A percentile compares a stretch with the other conserved stretches of the same genome.
Evolutionary conservation across 2,113 vertebrate species (phyloP).

Genomic region (Ibidorhyncha struthersii): DNA sequence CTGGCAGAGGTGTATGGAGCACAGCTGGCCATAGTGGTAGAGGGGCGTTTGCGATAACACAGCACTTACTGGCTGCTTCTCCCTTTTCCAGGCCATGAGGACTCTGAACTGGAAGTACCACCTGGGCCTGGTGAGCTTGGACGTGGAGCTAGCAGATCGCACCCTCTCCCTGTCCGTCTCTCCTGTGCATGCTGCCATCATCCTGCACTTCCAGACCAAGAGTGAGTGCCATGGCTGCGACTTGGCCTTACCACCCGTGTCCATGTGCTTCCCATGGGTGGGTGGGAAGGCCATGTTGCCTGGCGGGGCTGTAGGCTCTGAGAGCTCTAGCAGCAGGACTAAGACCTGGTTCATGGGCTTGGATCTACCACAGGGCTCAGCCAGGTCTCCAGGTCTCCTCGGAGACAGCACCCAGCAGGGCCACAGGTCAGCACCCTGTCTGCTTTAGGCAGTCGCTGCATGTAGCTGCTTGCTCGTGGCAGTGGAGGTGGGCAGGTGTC

Average conservation of each 20-base stretch:
- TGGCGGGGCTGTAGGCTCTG: not conserved
- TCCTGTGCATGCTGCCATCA: conserved; percentile 91
- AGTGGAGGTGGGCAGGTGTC: not conserved
- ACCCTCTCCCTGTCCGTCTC: conserved; percentile 89
- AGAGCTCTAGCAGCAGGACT: not conserved
- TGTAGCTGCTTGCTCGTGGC: not conserved
- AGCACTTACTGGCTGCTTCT: not conserved
- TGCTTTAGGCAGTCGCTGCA: not conserved
- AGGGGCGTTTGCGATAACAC: not conserved
- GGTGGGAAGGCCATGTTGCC: accelerated
- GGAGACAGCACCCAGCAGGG: not conserved
- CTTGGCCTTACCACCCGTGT: accelerated
- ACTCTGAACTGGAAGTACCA: conserved; percentile 98
- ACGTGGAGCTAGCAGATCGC: conserved; percentile 93
- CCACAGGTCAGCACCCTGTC: not conserved
- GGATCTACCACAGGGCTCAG: not conserved
- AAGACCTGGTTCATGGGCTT: not conserved
- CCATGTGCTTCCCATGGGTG: not conserved
- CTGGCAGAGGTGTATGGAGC: not conserved
- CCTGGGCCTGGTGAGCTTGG: conserved; percentile 91
- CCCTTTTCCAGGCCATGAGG: conserved; percentile 88
- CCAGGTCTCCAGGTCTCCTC: not conserved
- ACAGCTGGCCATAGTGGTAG: too few species aligned
- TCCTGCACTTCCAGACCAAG: conserved; percentile 95
- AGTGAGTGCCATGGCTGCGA: conserved; percentile 57